Evolutionary conservation across 2,888 invertebrate genomes (phyloP).

Genomic region (Fissipunctia ypsillon): DNA sequence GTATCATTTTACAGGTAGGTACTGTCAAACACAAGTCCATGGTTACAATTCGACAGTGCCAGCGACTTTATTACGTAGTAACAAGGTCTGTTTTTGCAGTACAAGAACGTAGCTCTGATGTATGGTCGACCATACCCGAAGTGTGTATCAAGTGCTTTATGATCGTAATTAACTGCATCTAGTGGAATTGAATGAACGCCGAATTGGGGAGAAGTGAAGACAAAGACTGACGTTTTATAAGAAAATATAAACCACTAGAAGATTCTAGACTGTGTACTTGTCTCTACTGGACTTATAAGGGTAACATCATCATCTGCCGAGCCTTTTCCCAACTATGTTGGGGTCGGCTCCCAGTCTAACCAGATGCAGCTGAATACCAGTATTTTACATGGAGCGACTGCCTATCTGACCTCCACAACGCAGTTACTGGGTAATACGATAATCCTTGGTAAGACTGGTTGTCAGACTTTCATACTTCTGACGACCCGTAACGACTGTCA

Average conservation of each 20-base stretch:
- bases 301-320: too few species aligned
- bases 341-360: too few species aligned
- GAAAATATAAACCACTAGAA: neutral
- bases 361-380: too few species aligned
- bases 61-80: neutral
- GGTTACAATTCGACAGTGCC: neutral
- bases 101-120: neutral
- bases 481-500: too few species aligned
- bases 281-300: too few species aligned
- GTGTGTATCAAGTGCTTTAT: slow-evolving; percentile 41
- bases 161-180: slow-evolving; percentile 12
- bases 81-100: slow-evolving; percentile 14
- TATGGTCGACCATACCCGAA: neutral
- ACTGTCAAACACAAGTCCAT: neutral
- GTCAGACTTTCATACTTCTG: too few species aligned
- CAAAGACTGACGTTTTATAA: neutral
- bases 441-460: too few species aligned
- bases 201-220: slow-evolving; percentile 30
- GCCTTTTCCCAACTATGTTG: too few species aligned
- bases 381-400: too few species aligned
- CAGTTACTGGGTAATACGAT: too few species aligned
- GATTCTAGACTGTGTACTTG: neutral
- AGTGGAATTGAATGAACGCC: slow-evolving; percentile 14
- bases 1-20: neutral
- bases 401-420: too few species aligned